These are phyloP conservation scores for Plagodis dolabraria DNA, from an alignment of 2,888 invertebrate species.

Conservation along the genomic window DNA sequence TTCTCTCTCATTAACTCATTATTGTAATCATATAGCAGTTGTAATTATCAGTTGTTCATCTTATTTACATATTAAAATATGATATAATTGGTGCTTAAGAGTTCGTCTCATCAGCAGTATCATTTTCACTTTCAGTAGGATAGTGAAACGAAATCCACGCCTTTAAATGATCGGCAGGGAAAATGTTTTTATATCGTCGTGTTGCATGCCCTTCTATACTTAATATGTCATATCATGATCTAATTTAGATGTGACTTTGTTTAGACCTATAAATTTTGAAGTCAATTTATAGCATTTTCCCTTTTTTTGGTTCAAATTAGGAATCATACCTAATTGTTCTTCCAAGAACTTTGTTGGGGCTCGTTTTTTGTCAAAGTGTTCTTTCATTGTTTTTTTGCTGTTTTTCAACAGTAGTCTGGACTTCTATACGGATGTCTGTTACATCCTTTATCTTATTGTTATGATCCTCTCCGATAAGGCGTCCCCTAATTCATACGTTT, in stretches of 20 bases:
- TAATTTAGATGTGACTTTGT: background rate
- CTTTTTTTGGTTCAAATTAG: background rate
- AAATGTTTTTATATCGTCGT: slow-evolving; percentile 2
- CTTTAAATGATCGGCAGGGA: slow-evolving; percentile 2
- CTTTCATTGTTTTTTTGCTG: slow-evolving; percentile 1
- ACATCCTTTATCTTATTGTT: background rate
- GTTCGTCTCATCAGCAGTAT: background rate
- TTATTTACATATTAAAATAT: background rate
- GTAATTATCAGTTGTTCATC: too few relatives aligned
- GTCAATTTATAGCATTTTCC: slow-evolving; percentile 6
- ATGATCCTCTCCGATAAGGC: too few relatives aligned
- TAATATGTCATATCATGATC: slow-evolving; percentile 9
- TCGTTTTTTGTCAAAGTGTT: background rate
- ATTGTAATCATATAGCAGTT: too few relatives aligned
- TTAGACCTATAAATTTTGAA: slow-evolving; percentile 1
- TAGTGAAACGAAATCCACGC: slow-evolving; percentile 3
- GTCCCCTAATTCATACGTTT: background rate
- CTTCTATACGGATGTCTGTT: background rate
- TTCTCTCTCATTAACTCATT: too few relatives aligned
- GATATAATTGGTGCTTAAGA: too few relatives aligned
- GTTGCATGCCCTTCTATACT: slow-evolving; percentile 1
- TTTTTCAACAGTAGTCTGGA: background rate
- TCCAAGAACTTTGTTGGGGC: background rate
- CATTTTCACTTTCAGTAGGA: slow-evolving; percentile 5
- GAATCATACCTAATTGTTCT: slow-evolving; percentile 1